Evolutionary conservation across 2,113 vertebrate species (phyloP), one percentile per base, ranked within the genome.

Genomic region (Eulacestoma nigropectus): DNA sequence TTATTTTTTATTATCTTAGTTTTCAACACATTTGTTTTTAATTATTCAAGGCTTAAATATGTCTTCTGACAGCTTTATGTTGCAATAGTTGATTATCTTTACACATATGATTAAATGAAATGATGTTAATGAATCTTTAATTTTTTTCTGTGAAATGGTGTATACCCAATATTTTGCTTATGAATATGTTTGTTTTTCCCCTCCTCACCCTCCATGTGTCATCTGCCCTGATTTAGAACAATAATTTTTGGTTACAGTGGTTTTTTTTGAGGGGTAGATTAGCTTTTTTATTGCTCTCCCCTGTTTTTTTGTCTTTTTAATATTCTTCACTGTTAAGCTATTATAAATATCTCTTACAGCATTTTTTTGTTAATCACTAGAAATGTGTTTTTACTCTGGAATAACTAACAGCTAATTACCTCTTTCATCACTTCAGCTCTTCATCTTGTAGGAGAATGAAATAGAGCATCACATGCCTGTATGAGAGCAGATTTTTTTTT

Each of bases 341-440:
- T 64, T 87, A 47, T 41, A 89, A 79, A 59, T 63, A 67, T 41
- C 13, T 86, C 92, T 84, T 75, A 44, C 16, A 77, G 39, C 30
- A 63, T 56, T 70, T 42, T 78, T 85, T 84, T 88, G 64, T 90
- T 90, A 88, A 86, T 92, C 46, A 69, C 29, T 46, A 84, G 69
- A 89, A 89, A 84, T 23, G 39, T 72, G 47, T 1, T 75, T 95
- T 94, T 95, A 35, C 89, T 91, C 15, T 70, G 59, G 39, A 95
- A 90, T 90, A 95, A 63, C 50, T 92, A 92, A 74, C 41, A 77
- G 83, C 68, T 96, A 89, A 95, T 95, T 96, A 80, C 56, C 60
- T 92, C 68, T 95, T 95, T 89, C 52, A 89, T 94, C 69, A 79
- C 52, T 92, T 73, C 5, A 81, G 47, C 60, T 93, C 69, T 84